Conservation (phyloP, 1,140 invertebrate genomes). For the Forficula auricularia region DNA sequence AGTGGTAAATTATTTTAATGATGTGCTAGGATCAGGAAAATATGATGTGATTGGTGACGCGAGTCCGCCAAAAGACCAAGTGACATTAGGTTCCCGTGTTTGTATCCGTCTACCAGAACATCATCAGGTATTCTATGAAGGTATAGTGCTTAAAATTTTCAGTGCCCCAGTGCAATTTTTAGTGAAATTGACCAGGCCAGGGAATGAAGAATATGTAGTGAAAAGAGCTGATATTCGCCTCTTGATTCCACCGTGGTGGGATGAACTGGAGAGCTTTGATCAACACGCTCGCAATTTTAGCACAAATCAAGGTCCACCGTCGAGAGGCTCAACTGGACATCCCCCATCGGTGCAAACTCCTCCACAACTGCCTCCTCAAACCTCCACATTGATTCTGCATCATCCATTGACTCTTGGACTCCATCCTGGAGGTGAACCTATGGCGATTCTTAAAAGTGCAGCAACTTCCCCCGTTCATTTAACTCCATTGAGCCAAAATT, state of each 20-base stretch:
- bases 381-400: conserved; percentile 13
- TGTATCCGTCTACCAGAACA: conserved; percentile 38
- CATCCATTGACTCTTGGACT: conserved; percentile 9
- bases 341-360: too few relatives aligned
- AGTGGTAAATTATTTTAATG: conserved; percentile 36
- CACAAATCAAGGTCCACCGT: conserved; percentile 6
- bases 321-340: too few relatives aligned
- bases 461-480: conserved; percentile 32
- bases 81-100: conserved; percentile 44
- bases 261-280: conserved; percentile 66
- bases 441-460: conserved; percentile 13
- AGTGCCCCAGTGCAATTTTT: conserved; percentile 57
- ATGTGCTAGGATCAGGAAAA: conserved; percentile 37
- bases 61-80: conserved; percentile 63
- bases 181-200: conserved; percentile 43
- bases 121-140: conserved; percentile 62
- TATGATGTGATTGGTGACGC: conserved; percentile 85
- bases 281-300: conserved; percentile 9
- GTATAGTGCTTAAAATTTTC: conserved; percentile 54
- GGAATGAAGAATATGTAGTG: conserved; percentile 36
- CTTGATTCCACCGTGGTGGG: conserved; percentile 82
- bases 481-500: conserved; percentile 28
- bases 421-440: conserved; percentile 2
- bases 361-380: conserved; percentile 6
- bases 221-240: conserved; percentile 77